These are phyloP conservation scores for Bufotes viridis DNA, from an alignment of 2,797 vertebrate species.

Conservation along the genomic window DNA sequence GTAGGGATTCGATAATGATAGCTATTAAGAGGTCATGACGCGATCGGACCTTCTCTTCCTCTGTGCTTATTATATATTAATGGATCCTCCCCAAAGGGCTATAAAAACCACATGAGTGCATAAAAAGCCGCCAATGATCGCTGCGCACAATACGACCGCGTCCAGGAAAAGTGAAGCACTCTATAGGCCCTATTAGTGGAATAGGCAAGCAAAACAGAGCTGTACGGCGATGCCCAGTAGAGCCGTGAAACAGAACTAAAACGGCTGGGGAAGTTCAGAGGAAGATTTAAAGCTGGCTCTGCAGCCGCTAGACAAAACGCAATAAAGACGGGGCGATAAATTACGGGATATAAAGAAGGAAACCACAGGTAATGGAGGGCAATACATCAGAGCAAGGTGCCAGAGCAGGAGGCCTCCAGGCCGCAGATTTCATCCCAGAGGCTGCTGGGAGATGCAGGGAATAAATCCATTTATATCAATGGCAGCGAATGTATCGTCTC, in stretches of 20 bases:
- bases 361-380: conserved; percentile 57
- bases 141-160: not conserved
- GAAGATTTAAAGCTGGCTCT: conserved; percentile 38
- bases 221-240: conserved; percentile 25
- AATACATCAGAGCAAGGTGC: conserved; percentile 39
- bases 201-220: conserved; percentile 41
- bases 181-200: conserved; percentile 37
- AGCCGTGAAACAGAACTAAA: conserved; percentile 43
- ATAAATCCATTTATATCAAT: conserved; percentile 31
- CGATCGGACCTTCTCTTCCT: not conserved
- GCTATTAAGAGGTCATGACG: not conserved
- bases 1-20: not conserved
- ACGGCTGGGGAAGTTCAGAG: conserved; percentile 38
- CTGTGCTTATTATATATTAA: conserved; percentile 28
- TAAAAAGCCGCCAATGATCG: conserved; percentile 22
- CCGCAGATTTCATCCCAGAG: conserved; percentile 16
- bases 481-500: conserved; percentile 4
- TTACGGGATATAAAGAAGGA: conserved; percentile 51
- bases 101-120: conserved; percentile 2
- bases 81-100: conserved; percentile 17
- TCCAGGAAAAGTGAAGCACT: conserved; percentile 23
- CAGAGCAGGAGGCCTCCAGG: not conserved
- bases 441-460: conserved; percentile 17
- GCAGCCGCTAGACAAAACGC: conserved; percentile 47
- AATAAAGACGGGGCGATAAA: conserved; percentile 58